Evolutionary conservation across 2,113 vertebrate genomes (phyloP), one percentile per base, ranked within the genome.

Genomic region (Cyprinodon brontotheroides): DNA sequence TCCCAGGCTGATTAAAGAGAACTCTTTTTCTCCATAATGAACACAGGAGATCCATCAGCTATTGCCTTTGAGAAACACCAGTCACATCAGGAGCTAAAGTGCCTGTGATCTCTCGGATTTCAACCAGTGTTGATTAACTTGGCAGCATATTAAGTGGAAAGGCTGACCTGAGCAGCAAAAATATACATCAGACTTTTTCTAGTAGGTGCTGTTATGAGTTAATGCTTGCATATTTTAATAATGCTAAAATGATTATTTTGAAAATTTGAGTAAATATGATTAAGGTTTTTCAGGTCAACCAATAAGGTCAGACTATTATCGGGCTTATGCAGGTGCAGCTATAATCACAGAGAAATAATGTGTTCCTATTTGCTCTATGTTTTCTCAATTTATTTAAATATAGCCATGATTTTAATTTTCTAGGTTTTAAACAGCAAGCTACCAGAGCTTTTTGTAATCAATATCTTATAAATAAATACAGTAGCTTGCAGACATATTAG

Each of bases 81-180:
- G 89, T 82, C 75, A 36, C 86, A 81, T 88, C 87, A 90, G 85
- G 87, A 83, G 88, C 89, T 91, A 85, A 92, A 91, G 88, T 87
- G 86, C 82, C 82, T 92, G 89, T 92, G 90, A 93, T 92, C 87
- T 87, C 82, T 86, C 47, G 59, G 81, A 90, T 92, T 92, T 90
- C 84, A 91, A 88, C 87, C 86, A 82, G 50, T 86, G 80, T 88
- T 91, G 89, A 93, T 94, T 92, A 92, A 92, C 91, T 92, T 93
- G 87, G 87, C 92, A 91, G 90, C 81, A 84, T 88, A 89, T 90
- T 93, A 90, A 94, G 82, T 89, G 83, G 86, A 82, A 90, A 91
- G 87, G 87, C 81, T 80, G 83, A 79, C 79, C 83, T 68, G 79
- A 84, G 62, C 57, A 82, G 76, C 40, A 64, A 74, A 29, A 83